Percentiles rank a stretch among this genome's conserved stretches.
Evolutionary conservation across 64 coral and sea anemone species (phyloP).

Genomic region (Actinia equina): DNA sequence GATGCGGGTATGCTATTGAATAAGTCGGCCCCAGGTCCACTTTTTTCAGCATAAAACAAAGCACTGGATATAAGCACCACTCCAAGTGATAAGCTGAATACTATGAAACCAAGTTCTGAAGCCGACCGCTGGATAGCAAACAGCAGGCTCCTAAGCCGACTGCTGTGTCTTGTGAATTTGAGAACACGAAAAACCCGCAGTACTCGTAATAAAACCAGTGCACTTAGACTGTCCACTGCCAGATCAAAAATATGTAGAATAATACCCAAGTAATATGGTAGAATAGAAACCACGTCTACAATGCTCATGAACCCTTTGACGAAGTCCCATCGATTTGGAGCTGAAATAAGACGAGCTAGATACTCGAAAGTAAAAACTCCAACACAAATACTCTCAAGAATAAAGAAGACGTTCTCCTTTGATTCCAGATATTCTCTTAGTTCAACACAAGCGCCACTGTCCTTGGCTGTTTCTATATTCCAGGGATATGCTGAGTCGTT

Average conservation of each 20-base stretch:
- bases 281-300: conserved; percentile 73
- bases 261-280: conserved; percentile 71
- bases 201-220: conserved; percentile 73
- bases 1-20: conserved; percentile 90
- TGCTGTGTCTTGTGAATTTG: conserved; percentile 84
- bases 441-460: conserved; percentile 34
- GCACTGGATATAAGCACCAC: conserved; percentile 83
- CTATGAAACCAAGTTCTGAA: conserved; percentile 85
- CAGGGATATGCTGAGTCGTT: neutral
- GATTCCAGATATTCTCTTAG: conserved; percentile 30
- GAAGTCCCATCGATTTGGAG: conserved; percentile 54
- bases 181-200: conserved; percentile 84
- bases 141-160: conserved; percentile 72
- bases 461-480: neutral
- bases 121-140: conserved; percentile 88
- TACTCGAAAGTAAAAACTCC: conserved; percentile 78
- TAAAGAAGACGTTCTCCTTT: conserved; percentile 45
- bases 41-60: conserved; percentile 63
- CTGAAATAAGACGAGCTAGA: conserved; percentile 49
- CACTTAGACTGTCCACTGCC: conserved; percentile 62
- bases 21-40: conserved; percentile 5
- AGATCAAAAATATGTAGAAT: conserved; percentile 38
- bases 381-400: conserved; percentile 68
- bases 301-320: conserved; percentile 80
- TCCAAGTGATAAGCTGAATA: conserved; percentile 87